A percentile compares a stretch with the other conserved stretches of the same genome.
Conservation (phyloP, 2,797 vertebrate species). For the Oreortyx pictus region DNA sequence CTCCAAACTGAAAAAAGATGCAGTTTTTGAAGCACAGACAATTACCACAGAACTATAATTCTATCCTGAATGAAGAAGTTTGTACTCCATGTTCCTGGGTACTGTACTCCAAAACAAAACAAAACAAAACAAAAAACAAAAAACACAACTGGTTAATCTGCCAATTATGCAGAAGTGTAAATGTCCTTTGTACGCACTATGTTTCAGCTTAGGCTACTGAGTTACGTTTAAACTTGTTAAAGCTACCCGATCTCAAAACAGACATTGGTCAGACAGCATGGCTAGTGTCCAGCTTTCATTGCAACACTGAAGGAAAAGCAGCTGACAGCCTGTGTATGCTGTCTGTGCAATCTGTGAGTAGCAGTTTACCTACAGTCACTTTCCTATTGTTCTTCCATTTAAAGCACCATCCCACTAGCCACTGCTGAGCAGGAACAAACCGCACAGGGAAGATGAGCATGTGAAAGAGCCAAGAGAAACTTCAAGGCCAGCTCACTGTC, state of each 20-base stretch:
- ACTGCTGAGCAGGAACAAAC: neutral
- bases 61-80: neutral
- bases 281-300: neutral
- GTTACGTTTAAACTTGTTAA: neutral
- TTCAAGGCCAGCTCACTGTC: neutral
- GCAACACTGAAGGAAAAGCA: neutral
- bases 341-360: neutral
- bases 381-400: neutral
- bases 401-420: neutral
- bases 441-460: accelerated
- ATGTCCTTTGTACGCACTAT: neutral
- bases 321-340: neutral
- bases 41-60: neutral
- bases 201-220: conserved; percentile 11
- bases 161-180: neutral
- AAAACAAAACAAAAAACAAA: neutral
- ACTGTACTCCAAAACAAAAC: neutral
- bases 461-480: neutral
- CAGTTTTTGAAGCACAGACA: neutral
- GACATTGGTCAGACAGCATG: accelerated
- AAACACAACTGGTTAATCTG: neutral
- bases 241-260: neutral
- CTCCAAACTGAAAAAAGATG: neutral
- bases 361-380: neutral
- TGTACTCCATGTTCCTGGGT: neutral